A percentile compares a stretch with the other conserved stretches of the same genome.
Evolutionary conservation across 2,888 invertebrate genomes (phyloP).

Genomic region (Scelioninae gen. 1): DNA sequence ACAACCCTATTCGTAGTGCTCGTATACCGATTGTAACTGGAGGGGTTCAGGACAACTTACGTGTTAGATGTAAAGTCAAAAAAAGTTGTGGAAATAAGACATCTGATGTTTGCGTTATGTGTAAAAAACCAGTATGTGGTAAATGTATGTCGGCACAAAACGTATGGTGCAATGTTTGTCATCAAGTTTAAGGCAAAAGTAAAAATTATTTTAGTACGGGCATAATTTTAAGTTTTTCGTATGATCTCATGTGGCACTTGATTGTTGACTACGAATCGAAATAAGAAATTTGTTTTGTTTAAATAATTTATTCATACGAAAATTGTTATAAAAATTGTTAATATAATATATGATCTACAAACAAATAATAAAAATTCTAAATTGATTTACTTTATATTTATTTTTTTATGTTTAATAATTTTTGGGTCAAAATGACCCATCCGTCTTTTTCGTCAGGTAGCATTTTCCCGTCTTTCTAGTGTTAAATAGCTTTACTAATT

Average conservation of each 20-base stretch:
- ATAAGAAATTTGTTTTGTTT: slow-evolving; percentile 7
- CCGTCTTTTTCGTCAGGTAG: slow-evolving; percentile 7
- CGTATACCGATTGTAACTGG: no score
- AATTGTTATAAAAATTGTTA: neutral
- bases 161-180: slow-evolving; percentile 12
- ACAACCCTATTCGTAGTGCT: no score
- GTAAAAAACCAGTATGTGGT: slow-evolving; percentile 6
- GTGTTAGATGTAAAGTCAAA: no score
- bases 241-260: slow-evolving; percentile 3
- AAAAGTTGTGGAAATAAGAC: neutral
- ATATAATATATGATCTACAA: slow-evolving; percentile 1
- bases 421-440: no score
- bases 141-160: slow-evolving; percentile 15
- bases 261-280: slow-evolving; percentile 2
- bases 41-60: no score
- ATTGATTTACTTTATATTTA: slow-evolving; percentile 14
- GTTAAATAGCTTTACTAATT: no score
- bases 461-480: slow-evolving; percentile 4
- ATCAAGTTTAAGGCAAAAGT: slow-evolving; percentile 1
- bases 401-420: neutral
- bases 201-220: neutral
- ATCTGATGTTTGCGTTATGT: slow-evolving; percentile 8
- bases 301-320: neutral
- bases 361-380: slow-evolving; percentile 20
- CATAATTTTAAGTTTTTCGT: slow-evolving; percentile 14